Conservation (phyloP, 2,888 invertebrate species). For the Diachrysia chrysitis region DNA sequence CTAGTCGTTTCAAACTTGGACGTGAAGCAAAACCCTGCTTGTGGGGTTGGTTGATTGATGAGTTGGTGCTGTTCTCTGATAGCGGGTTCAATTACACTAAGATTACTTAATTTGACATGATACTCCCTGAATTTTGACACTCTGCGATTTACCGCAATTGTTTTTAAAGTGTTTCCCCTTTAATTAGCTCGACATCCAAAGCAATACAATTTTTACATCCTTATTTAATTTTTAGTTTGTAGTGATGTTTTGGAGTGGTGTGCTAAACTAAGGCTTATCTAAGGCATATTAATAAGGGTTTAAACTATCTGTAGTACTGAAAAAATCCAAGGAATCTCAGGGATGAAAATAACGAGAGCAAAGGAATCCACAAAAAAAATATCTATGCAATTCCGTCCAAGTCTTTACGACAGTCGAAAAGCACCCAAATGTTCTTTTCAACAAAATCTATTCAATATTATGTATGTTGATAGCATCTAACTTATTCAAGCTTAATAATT, state of each 20-base stretch:
- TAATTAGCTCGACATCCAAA: slow-evolving; percentile 41
- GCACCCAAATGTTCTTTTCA: slow-evolving; percentile 30
- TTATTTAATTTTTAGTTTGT: too few relatives aligned
- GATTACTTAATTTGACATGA: slow-evolving; percentile 88
- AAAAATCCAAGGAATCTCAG: too few relatives aligned
- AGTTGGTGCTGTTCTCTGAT: slow-evolving; percentile 82
- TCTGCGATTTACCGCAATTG: slow-evolving; percentile 63
- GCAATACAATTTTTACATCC: slow-evolving; percentile 1
- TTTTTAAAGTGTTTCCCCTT: slow-evolving; percentile 48
- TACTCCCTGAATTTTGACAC: slow-evolving; percentile 71
- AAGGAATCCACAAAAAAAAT: too few relatives aligned
- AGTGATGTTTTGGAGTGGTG: too few relatives aligned
- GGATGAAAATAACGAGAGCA: too few relatives aligned
- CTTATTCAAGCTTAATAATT: slow-evolving; percentile 53
- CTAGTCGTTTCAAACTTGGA: slow-evolving; percentile 34
- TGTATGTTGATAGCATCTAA: slow-evolving; percentile 34
- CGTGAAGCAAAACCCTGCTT: slow-evolving; percentile 38
- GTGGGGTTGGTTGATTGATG: slow-evolving; percentile 84
- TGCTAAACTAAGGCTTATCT: too few relatives aligned
- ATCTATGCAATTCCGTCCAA: too few relatives aligned
- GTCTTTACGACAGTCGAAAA: too few relatives aligned
- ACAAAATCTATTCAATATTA: slow-evolving; percentile 18
- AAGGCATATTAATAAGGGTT: too few relatives aligned
- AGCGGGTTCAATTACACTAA: slow-evolving; percentile 82
- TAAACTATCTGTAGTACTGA: too few relatives aligned